phyloP scores from a whole-genome alignment of 2,113 vertebrate genomes.

The Microcebus lehilahytsara region DNA sequence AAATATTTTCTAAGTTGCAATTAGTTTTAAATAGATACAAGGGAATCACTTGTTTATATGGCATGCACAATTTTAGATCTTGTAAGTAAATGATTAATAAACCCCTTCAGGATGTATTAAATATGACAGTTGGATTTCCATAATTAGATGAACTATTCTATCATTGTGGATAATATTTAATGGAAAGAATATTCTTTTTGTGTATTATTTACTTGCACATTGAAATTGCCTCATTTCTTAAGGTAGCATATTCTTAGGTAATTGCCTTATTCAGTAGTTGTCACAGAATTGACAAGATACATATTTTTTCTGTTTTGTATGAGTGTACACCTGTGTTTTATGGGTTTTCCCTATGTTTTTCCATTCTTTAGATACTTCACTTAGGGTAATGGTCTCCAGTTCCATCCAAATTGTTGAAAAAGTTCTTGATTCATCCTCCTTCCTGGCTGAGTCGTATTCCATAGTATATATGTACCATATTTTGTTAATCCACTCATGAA shows the following conservation, averaged over 20 bases:
- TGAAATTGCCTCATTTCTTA: neutral
- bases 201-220: neutral
- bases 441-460: no score
- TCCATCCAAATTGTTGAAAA: no score
- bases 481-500: no score
- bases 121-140: neutral
- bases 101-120: neutral
- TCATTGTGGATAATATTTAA: neutral
- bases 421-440: no score
- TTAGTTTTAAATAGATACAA: neutral
- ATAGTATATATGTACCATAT: no score
- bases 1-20: neutral
- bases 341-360: no score
- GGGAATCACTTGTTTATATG: neutral
- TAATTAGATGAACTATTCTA: neutral
- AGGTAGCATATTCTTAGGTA: neutral
- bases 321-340: neutral
- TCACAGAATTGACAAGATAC: neutral
- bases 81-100: neutral
- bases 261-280: neutral
- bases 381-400: no score
- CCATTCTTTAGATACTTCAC: no score
- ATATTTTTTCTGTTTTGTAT: neutral
- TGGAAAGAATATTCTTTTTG: neutral
- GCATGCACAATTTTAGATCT: neutral